Base-by-base conservation (phyloP, 35 echinoderm and acorn worm genomes). In the Chiridota heheva region DNA sequence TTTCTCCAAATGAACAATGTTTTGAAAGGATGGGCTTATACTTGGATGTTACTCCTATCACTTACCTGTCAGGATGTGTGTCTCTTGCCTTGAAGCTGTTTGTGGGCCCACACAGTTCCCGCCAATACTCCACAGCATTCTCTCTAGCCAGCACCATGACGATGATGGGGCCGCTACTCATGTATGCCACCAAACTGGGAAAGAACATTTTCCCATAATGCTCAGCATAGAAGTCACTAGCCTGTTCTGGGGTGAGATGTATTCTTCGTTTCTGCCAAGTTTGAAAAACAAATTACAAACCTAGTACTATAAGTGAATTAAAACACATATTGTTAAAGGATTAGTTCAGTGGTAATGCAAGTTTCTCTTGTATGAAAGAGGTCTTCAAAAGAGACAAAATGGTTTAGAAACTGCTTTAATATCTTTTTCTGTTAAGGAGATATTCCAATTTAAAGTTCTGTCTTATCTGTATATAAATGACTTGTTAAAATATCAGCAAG, bases 161-260 rank as follows among this genome's bases (percentile, higher is more conserved):
- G 16, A 98, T 83, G 44, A 98, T 98, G 24, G 95, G 95, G 17
- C 95, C 95, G 67, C 95, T 98, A 59, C 95, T 98, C 95, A 98
- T 98, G 89, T 98, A 98, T 5, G 95, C 95, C 31, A 98, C 95
- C 37, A 98, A 73, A 44, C 87, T 91, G 8, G 95, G 95, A 73
- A 98, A 98, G 55, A 98, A 98, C 95, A 98, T 98, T 68, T 98
- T 98, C 43, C 95, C 95, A 85, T 92, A 98, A 67, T 98, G 95
- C 36, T 98, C 95, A 43, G 89, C 89, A 74, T 98, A 98, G 78
- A 97, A 97, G 72, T 97, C 94, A 85, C 94, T 97, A 34, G 85
- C 86, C 63, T 97, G 94, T 58, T 97, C 94, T 62, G 94, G 94
- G 72, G 94, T 97, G n/a, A 97, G 81, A 68, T 97, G 94, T 3